Conservation (phyloP, 2,113 vertebrate genomes). For the Orthonyx spaldingii region DNA sequence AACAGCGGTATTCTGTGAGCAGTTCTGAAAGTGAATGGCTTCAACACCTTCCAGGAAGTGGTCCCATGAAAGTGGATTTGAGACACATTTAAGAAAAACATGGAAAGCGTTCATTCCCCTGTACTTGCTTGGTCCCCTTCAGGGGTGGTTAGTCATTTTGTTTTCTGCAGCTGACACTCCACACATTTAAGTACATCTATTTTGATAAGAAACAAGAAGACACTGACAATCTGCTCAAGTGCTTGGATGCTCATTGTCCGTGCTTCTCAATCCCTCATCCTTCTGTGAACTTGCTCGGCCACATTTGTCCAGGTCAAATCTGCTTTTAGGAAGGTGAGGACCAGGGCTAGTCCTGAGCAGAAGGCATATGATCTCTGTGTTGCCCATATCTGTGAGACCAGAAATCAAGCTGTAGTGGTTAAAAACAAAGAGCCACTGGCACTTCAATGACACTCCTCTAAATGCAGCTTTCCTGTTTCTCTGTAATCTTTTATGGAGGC, state of each 20-base stretch:
- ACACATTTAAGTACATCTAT: not conserved
- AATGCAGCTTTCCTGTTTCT: not conserved
- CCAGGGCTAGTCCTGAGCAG: not conserved
- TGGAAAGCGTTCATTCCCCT: not conserved
- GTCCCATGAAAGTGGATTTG: not conserved
- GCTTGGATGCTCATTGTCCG: not conserved
- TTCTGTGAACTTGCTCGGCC: accelerated
- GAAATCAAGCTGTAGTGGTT: not conserved
- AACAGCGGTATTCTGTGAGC: not conserved
- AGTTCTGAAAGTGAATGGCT: not conserved
- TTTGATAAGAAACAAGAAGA: not conserved
- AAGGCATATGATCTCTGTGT: not conserved
- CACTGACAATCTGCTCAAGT: not conserved
- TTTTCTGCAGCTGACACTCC: not conserved
- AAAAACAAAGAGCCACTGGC: not conserved
- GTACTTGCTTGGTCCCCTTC: not conserved
- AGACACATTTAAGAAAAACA: not conserved
- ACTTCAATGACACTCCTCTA: not conserved
- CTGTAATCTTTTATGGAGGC: not conserved
- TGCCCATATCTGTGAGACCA: not conserved
- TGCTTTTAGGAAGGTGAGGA: not conserved
- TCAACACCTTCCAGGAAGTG: not conserved
- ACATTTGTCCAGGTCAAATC: not conserved
- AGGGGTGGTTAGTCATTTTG: not conserved
- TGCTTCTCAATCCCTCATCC: not conserved